Base-by-base conservation (phyloP, 2,797 vertebrate species). In the Lepus townsendii region DNA sequence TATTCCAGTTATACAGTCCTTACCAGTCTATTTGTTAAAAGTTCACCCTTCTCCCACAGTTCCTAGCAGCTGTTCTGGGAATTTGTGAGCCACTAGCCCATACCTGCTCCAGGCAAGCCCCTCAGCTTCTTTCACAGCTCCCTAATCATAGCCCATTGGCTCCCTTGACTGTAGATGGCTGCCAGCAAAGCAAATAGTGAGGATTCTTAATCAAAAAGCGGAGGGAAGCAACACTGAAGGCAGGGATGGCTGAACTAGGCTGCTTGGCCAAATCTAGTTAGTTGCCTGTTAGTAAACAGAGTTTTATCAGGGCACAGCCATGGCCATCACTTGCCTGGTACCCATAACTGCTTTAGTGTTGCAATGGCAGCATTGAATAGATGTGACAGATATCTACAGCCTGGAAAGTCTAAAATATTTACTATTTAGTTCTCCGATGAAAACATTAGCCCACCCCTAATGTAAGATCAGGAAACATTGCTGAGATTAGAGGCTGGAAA, bases 381-480 rank as follows among this genome's bases (percentile, higher is more conserved):
- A 60, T 83, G 30, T 5, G 62, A 27, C 19, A 75, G 52, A 90
- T 42, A 91, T 6, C 12, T 20, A 32, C 38, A 69, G 42, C 26
- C 66, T 72, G 14, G n/a, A 57, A 80, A 80, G 6, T 13, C 66
- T 87, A 71, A 88, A 91, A 90, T 96, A 88, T 92, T 93, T 90
- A 68, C 22, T 78, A 3, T 73, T 10, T 69, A 86, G 17, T 19
- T 35, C 38, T 95, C 78, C 92, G 16, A 93, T 38, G 42, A 54
- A 78, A 79, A 88, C 0, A 0, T 54, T 80, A 76, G 14, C 69
- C 47, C 75, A 27, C 12, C 3, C 11, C 69, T 30, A 7, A 57
- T 66, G 26, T 72, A 42, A 95, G 38, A 30, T 47, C 16, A 88
- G 22, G 63, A 88, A 92, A 79, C 19, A 20, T 66, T 57, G 12